Evolutionary conservation across 2,113 vertebrate genomes (phyloP), one percentile per base, ranked within the genome.

Genomic region (Urocitellus parryii): DNA sequence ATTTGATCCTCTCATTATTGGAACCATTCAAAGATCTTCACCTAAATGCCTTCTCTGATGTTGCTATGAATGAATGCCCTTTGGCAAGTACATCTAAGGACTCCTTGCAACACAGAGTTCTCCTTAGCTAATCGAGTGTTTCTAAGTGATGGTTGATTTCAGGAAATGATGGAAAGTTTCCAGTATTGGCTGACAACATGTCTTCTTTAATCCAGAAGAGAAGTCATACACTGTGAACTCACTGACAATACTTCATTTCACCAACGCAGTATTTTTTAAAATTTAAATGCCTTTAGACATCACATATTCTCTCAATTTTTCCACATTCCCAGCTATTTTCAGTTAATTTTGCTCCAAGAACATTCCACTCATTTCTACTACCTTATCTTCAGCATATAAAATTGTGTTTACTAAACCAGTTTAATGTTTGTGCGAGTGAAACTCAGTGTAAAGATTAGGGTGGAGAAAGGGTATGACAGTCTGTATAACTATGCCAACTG

Each of bases 1-100:
- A 42, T 58, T 94, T 81, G 96, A 84, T 86, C 85, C 65, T 91
- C 61, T 86, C 39, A 80, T 91, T 95, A 81, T 48, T 91, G 86
- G 63, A 78, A 13, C 13, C 24, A 63, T 45, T 92, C 63, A 82
- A 86, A 92, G 5, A 81, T 61, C 18, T 74, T 94, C 48, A 42
- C 10, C 29, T 95, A 90, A 88, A 74, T 89, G 95, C 48, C 45
- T 77, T 95, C 58, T 86, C n/a, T 92, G 63, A 27, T 67, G 68
- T 61, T 42, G 17, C 5, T 68, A 61, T 94, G 67, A 96, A 82
- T 92, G 81, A 90, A 51, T 76, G 32, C 1, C 20, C 17, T 82
- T 79, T 96, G 61, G 67, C 53, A 94, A 83, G 18, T 90, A 78
- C 27, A 82, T 86, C 8, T 87, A 73, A 90, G 61, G n/a, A 45